Evolutionary conservation across 2,888 invertebrate genomes (phyloP), one percentile per base, ranked within the genome.

Genomic region (Dioctria rufipes): DNA sequence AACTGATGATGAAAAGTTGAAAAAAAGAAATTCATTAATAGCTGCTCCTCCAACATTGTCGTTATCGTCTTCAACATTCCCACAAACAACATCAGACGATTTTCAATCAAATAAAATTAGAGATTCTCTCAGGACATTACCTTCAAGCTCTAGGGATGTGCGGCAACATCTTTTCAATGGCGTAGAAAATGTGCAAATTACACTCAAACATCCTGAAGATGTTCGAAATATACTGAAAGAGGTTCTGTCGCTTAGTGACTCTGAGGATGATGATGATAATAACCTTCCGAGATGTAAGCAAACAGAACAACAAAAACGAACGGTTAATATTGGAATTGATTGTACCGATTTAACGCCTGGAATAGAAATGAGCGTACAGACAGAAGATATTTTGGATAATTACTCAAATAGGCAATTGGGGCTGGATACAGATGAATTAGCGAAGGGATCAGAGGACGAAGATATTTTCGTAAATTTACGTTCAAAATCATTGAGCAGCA

Each of bases 1-100:
- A 39, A 78, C 63, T 5, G 63, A 78, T 46, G 77, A 78, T n/a
- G 77, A 78, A 61, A 78, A 78, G 13, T 8, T 78, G 37, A 40
- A 60, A 75, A 60, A 43, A 58, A 39, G 4, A 49, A 75, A 42
- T 40, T 61, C n/a, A 5, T 8, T 42, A 6, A 25, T 25, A 25
- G 25, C 25, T 25, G 25, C 25, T 25, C 25, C 25, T 25, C 58
- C 58, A 13, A 42, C 43, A 40, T 54, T 54, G 11, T 75, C 60
- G 40, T 25, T 60, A 11, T 60, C 75, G 39, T 51, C 49, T 11
- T 46, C n/a, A n/a, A 71, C 71, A 71, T 51, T 51, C 40, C 40
- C 71, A 54, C 49, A 25, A 46, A 71, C 37, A 11, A 71, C 37
- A 11, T 71, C 71, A 3, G 40, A 54, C 5, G 54, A 54, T 8